Evolutionary conservation across 2,888 invertebrate genomes (phyloP).

Genomic region (Drosophila recens): DNA sequence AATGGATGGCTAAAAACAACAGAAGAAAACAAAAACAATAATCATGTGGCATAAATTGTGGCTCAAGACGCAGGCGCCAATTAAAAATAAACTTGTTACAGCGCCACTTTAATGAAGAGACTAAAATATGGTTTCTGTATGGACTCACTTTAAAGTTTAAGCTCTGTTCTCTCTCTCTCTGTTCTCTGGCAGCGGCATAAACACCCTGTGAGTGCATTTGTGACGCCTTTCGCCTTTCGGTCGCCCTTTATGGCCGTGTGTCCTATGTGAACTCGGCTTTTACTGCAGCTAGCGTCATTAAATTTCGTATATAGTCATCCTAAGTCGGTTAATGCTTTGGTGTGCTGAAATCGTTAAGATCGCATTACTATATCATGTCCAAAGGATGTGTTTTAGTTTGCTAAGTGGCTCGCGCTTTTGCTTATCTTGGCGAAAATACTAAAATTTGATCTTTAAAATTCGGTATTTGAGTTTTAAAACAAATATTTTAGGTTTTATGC

Average conservation of each 20-base stretch:
- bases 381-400: conserved; percentile 12
- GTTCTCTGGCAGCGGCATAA: conserved; percentile 1
- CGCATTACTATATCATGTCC: conserved; percentile 16
- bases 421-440: conserved; percentile 1
- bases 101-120: conserved; percentile 79
- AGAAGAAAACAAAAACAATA: conserved; percentile 16
- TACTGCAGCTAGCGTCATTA: conserved; percentile 25
- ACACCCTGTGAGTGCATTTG: conserved; percentile 24
- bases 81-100: conserved; percentile 80
- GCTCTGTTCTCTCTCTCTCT: not conserved
- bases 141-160: not conserved
- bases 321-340: conserved; percentile 6
- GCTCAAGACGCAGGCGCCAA: conserved; percentile 65
- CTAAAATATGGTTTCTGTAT: conserved; percentile 59
- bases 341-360: conserved; percentile 24
- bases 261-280: conserved; percentile 38
- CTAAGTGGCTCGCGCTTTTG: conserved; percentile 13
- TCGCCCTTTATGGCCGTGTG: conserved; percentile 28
- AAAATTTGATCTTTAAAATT: not conserved
- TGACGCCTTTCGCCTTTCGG: conserved; percentile 46
- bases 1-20: conserved; percentile 16
- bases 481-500: not conserved
- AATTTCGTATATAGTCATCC: conserved; percentile 4
- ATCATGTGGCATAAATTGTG: conserved; percentile 61
- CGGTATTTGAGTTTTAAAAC: not conserved